Evolutionary conservation across 2,888 invertebrate genomes (phyloP), one percentile per base, ranked within the genome.

Genomic region (Caenorhabditis imperialis): DNA sequence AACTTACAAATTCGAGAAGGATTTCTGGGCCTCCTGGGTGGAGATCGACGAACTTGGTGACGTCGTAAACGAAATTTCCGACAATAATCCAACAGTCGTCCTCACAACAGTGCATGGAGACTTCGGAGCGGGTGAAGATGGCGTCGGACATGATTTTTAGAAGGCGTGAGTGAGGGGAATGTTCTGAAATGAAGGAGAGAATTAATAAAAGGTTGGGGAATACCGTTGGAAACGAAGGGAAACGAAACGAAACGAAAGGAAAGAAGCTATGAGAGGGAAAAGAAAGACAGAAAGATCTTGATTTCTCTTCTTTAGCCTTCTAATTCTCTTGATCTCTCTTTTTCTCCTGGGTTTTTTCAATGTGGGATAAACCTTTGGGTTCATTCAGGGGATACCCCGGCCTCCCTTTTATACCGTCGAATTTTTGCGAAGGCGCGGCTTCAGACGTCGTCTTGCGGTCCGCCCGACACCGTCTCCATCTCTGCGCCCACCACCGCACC

Each of bases 21-120:
- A 82, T 77, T 75, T 82, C 82, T 53, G 75, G 71, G 50, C 81
- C 73, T 33, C 81, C 82, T 51, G 81, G 82, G 55, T 82, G 82
- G 27, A 71, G 54, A 47, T 79, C 67, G 42, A 81, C 62, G 63
- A 82, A 82, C 45, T 74, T 58, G 30, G 82, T 82, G 48, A 82
- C 57, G 63, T 82, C 82, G 73, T 75, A 80, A 23, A 82, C 81
- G 40, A 62, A 53, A 30, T 82, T 75, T 35, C 79, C 72, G 44
- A 81, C 72, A 48, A 81, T 76, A 45, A 82, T 78, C 82, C 82
- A 82, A 61, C 78, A 78, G 45, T 77, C 77, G 42, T 77, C 77
- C 16, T 77, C 74, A 18, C 63, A 47, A 62, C 77, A 77, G 74
- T 82, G 82, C 62, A 62, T 63, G 37, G 71, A 45, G 55, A 82